phyloP scores from a whole-genome alignment of 2,797 vertebrate genomes.

The Mustela erminea region DNA sequence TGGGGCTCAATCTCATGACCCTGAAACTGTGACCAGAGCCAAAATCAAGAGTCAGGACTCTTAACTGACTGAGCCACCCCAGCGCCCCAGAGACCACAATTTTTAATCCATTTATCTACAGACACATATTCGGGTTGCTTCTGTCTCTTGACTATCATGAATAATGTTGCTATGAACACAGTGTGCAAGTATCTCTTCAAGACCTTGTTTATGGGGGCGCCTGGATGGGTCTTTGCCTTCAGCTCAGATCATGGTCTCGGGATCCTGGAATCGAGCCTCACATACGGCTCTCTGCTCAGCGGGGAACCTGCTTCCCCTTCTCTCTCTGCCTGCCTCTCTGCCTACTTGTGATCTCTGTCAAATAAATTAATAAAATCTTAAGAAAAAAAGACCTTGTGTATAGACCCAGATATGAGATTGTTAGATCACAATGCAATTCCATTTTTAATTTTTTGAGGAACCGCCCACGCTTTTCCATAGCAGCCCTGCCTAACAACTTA shows the following conservation, averaged over 20 bases:
- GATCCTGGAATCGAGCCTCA: too few relatives aligned
- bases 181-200: not conserved
- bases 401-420: not conserved
- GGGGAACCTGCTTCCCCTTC: too few relatives aligned
- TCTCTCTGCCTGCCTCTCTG: too few relatives aligned
- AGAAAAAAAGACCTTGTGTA: not conserved
- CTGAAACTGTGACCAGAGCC: too few relatives aligned
- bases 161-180: not conserved
- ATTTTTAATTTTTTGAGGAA: not conserved
- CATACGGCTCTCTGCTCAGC: too few relatives aligned
- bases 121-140: not conserved
- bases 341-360: too few relatives aligned
- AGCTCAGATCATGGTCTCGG: too few relatives aligned
- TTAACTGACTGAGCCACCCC: not conserved
- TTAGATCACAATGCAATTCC: not conserved
- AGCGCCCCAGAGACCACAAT: fast-evolving
- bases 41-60: not conserved
- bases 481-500: not conserved
- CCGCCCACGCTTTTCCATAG: not conserved
- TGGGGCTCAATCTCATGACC: too few relatives aligned
- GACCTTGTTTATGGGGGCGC: not conserved
- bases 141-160: not conserved
- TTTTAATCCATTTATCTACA: too few relatives aligned
- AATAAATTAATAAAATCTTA: too few relatives aligned
- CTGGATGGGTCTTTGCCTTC: too few relatives aligned